Conservation (phyloP, 2,888 invertebrate species). For the Xanthostigma xanthostigma region DNA sequence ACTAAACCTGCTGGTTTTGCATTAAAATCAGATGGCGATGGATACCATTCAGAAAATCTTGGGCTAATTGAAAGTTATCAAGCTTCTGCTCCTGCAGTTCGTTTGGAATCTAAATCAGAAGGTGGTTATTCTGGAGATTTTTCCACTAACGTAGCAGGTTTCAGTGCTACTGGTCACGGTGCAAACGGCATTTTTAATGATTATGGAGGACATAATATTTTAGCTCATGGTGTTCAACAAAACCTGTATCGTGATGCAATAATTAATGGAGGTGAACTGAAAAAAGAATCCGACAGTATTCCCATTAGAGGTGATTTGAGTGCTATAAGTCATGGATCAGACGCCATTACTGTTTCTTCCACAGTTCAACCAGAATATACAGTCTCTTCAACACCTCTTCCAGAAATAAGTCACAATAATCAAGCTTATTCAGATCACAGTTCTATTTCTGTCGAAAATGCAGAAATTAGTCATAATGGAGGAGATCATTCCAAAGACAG, state of each 20-base stretch:
- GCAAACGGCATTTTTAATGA: not conserved
- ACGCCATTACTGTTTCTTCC: too few relatives aligned
- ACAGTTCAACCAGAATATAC: not conserved
- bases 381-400: slow-evolving; percentile 6
- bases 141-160: slow-evolving; percentile 14
- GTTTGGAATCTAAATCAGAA: slow-evolving; percentile 1
- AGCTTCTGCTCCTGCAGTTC: slow-evolving; percentile 9
- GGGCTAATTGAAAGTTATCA: slow-evolving; percentile 22
- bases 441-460: too few relatives aligned
- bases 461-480: too few relatives aligned
- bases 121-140: not conserved
- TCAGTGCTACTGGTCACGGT: not conserved
- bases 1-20: slow-evolving; percentile 1
- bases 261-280: too few relatives aligned
- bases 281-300: too few relatives aligned
- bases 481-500: too few relatives aligned
- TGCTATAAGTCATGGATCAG: too few relatives aligned
- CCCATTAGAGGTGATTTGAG: too few relatives aligned
- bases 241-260: too few relatives aligned
- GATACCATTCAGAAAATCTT: slow-evolving; percentile 1
- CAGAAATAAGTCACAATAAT: slow-evolving; percentile 11
- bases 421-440: slow-evolving; percentile 20
- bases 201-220: too few relatives aligned
- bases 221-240: too few relatives aligned
- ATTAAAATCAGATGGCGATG: slow-evolving; percentile 6